phyloP scores from a whole-genome alignment of 1,140 invertebrate genomes.

The Musca domestica region DNA sequence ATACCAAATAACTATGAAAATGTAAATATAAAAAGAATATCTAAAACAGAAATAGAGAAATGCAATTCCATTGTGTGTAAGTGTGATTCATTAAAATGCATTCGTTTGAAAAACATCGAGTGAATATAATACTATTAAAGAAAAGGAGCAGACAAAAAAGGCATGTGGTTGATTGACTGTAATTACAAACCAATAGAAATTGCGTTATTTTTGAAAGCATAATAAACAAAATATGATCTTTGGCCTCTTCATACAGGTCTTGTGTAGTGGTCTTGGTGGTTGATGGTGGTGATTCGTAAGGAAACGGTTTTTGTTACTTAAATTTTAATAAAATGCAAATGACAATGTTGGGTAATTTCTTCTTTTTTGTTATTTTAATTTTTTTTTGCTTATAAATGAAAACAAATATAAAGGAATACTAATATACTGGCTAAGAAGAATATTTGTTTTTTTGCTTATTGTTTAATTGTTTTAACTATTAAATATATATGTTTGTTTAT shows the following conservation, averaged over 20 bases:
- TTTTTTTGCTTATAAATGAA: too few relatives aligned
- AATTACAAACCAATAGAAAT: too few relatives aligned
- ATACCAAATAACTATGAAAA: too few relatives aligned
- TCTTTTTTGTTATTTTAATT: too few relatives aligned
- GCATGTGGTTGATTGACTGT: too few relatives aligned
- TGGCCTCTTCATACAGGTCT: constrained; percentile 10
- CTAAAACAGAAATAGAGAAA: background rate
- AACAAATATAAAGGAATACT: background rate
- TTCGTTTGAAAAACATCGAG: background rate
- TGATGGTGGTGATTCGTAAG: too few relatives aligned
- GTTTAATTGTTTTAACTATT: background rate
- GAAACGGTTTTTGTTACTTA: too few relatives aligned
- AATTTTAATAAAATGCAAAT: too few relatives aligned
- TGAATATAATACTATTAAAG: background rate
- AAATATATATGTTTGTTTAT: constrained; percentile 16
- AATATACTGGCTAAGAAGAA: constrained; percentile 19
- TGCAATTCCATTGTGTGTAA: constrained; percentile 14
- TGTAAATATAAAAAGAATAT: too few relatives aligned
- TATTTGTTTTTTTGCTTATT: constrained; percentile 4
- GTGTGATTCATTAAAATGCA: background rate
- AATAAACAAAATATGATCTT: constrained; percentile 13
- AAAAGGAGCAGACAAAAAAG: background rate
- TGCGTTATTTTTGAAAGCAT: background rate
- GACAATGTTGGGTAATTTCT: too few relatives aligned
- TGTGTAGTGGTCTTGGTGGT: too few relatives aligned